Evolutionary conservation across 2,797 vertebrate genomes (phyloP), one percentile per base, ranked within the genome.

Genomic region (Petrocephalus sullivani): DNA sequence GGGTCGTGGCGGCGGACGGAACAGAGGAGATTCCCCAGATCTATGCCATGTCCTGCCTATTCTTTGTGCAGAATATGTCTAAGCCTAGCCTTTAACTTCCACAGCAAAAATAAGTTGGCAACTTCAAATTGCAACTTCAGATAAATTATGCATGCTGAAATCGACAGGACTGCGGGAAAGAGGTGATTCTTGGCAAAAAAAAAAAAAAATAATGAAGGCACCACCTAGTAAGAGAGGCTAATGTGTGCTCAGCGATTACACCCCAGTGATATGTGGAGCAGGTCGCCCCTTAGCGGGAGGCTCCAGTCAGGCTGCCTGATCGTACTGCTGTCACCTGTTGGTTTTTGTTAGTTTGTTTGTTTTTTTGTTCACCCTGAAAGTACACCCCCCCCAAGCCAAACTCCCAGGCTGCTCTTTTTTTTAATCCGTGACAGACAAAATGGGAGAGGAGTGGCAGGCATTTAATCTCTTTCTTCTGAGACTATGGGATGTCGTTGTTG

Each of bases 371-470:
- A 91, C 61, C 33, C n/a, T 37, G 88, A 91, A 92, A 94, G 93
- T 88, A 91, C 84, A 89, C 78, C 89, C 88, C 87, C 89, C 41
- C 41, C 41, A 3, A 46, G 28, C 88, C 90, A 81, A 88, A 90
- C 88, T 5, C 91, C 90, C 90, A 92, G 21, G 90, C 89, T 82
- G 92, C 92, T 95, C 95, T 94, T 95, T 93, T 93, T 94, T 94
- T 94, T 96, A 96, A 95, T 96, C 96, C 94, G 88, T 93, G 93
- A 93, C 93, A 94, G 95, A 96, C 94, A 94, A 95, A 95, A 95
- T 95, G 94, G 75, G 91, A 91, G 91, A 89, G 94, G 94, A 95
- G 93, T 91, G 90, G 94, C 93, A 92, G 93, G 91, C 92, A 92
- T 92, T 90, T 95, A 96, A 96, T 95, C 94, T 94, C 92, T 93